These are phyloP conservation scores for Pseudochirops cupreus DNA, from an alignment of 2,797 vertebrate genomes.

Conservation along the genomic window DNA sequence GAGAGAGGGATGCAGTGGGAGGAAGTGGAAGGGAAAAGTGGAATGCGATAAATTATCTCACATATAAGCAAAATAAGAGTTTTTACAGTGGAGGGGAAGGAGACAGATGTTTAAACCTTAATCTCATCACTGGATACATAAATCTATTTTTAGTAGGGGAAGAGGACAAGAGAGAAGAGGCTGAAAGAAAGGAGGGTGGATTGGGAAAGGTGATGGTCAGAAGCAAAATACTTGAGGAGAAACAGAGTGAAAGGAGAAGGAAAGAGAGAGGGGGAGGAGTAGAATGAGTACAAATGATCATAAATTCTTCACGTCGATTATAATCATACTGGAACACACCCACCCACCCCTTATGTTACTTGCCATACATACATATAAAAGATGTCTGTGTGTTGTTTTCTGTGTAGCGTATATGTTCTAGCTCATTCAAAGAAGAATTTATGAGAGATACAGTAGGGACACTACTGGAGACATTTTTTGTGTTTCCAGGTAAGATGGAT, in stretches of 20 bases:
- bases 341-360: neutral
- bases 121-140: neutral
- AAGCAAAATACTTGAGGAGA: neutral
- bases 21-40: too few species aligned
- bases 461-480: too few species aligned
- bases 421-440: too few species aligned
- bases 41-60: too few species aligned
- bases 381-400: too few species aligned
- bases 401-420: too few species aligned
- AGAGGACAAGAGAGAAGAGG: neutral
- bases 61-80: neutral
- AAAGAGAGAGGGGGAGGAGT: accelerated
- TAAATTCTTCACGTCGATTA: neutral
- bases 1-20: too few species aligned
- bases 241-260: too few species aligned
- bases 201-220: neutral
- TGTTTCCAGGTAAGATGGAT: too few species aligned
- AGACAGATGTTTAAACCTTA: neutral
- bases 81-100: neutral
- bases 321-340: neutral
- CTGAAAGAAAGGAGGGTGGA: neutral
- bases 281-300: neutral
- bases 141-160: neutral
- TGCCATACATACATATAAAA: too few species aligned
- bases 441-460: too few species aligned